Evolutionary conservation across 2,888 invertebrate genomes (phyloP), one percentile per base, ranked within the genome.

Genomic region (Rhodophaea formosa): DNA sequence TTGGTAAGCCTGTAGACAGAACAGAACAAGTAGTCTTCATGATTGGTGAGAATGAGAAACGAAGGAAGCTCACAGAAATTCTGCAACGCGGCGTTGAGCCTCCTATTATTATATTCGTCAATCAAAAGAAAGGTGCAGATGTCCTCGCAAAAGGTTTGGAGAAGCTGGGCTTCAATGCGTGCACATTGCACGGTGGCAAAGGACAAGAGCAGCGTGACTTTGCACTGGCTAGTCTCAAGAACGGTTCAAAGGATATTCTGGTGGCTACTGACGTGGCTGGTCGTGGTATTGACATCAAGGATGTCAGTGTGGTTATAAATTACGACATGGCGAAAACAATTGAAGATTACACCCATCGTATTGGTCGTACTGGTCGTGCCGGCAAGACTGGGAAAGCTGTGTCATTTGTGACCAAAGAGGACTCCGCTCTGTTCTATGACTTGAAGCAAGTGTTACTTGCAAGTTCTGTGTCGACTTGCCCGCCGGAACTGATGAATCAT

Each of bases 321-420:
- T 99, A 99, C 75, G 99, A 99, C 80, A 99, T 99, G 99, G 99
- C 99, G 0, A 99, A 99, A 86, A 95, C 96, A 15, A 99, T 99
- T 75, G 99, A 99, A 93, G 97, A 97, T 87, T 98, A 98, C 75
- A 97, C 98, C 0, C 97, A 98, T 95, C 96, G 99, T 92, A 99
- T 99, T 77, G 99, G 99, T 82, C 95, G 99, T 92, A 99, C 99
- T 0, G 99, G 99, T 74, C 97, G 99, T 91, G 99, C 99, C 0
- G 99, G 99, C 53, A 99, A 99, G 87, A 96, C 95, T 71, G 99
- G 99, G 88, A 94, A 96, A 70, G 99, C 99, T 15, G 95, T 99
- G 65, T 96, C 98, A 12, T 99, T 99, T 90, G 94, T 98, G 55
- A 99, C 99, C 0, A 98, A 99, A 80, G 99, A 99, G 67, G 99